phyloP scores from a whole-genome alignment of 2,113 vertebrate species.

The Leptosomus discolor region DNA sequence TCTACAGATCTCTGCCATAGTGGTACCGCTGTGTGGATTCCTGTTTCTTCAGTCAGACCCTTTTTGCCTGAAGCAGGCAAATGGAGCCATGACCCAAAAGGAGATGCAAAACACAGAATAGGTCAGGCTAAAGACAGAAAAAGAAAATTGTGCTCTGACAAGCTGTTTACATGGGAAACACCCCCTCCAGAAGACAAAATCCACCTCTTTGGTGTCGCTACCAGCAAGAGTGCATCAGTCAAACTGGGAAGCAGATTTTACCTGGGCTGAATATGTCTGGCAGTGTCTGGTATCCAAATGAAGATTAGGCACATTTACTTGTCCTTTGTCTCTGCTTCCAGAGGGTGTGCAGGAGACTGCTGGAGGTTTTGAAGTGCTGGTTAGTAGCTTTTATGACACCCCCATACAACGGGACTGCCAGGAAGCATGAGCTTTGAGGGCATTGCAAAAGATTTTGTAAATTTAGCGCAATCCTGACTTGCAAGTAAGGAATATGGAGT shows the following conservation, averaged over 20 bases:
- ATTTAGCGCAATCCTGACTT: neutral
- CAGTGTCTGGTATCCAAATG: neutral
- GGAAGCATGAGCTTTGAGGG: neutral
- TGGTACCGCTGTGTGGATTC: rapidly evolving
- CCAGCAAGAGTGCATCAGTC: neutral
- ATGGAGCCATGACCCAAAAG: rapidly evolving
- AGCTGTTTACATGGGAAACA: neutral
- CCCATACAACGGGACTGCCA: neutral
- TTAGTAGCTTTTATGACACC: neutral
- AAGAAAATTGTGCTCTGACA: neutral
- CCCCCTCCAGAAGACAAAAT: neutral
- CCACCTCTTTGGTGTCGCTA: neutral
- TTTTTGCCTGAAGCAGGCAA: neutral
- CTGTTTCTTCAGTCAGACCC: neutral
- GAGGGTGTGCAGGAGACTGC: neutral
- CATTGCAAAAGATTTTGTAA: neutral
- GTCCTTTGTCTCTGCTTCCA: neutral
- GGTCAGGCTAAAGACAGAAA: neutral
- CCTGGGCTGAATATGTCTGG: neutral
- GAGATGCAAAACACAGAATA: neutral
- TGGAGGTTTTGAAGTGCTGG: neutral
- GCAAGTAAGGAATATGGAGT: neutral
- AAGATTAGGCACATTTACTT: neutral
- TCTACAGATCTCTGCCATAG: neutral
- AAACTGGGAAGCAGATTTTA: neutral